Percentiles rank a stretch among this genome's conserved stretches.
These are phyloP conservation scores for Gadus chalcogrammus DNA, from an alignment of 2,113 vertebrate genomes.

Conservation along the genomic window DNA sequence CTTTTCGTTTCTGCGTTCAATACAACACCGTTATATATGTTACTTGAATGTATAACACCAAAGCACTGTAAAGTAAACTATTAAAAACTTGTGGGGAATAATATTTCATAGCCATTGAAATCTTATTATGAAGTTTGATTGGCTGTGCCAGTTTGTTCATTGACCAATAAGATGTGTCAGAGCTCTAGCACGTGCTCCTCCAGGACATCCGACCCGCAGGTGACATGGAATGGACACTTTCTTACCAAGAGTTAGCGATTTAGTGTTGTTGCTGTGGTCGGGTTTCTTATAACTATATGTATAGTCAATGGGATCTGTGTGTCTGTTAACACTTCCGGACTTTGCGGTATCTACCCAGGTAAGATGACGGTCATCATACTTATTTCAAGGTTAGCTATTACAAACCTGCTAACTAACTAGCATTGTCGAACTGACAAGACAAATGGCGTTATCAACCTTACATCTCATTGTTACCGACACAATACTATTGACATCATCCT, in stretches of 20 bases:
- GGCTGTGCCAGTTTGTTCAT: not conserved
- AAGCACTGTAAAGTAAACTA: not conserved
- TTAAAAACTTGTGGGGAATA: too few species aligned
- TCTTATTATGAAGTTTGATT: not conserved
- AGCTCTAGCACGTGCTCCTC: constrained; percentile 20
- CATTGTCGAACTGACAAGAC: not conserved
- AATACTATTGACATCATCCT: too few species aligned
- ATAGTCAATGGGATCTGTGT: not conserved
- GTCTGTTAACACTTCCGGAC: not conserved
- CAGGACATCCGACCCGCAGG: constrained; percentile 2
- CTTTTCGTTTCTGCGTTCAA: not conserved
- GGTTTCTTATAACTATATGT: constrained; percentile 10
- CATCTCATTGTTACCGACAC: too few species aligned
- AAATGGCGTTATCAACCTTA: too few species aligned
- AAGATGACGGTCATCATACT: constrained; percentile 15
- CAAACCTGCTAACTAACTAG: constrained; percentile 13
- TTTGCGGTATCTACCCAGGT: constrained; percentile 31
- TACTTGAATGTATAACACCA: not conserved
- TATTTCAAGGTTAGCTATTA: not conserved
- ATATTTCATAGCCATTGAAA: not conserved
- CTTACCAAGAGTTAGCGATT: constrained; percentile 14
- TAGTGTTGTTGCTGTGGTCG: not conserved
- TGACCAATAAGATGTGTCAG: constrained; percentile 21
- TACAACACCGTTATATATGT: not conserved
- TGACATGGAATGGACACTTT: constrained; percentile 30